Base-by-base conservation (phyloP, 2,113 vertebrate genomes). In the Stigmatopora nigra region DNA sequence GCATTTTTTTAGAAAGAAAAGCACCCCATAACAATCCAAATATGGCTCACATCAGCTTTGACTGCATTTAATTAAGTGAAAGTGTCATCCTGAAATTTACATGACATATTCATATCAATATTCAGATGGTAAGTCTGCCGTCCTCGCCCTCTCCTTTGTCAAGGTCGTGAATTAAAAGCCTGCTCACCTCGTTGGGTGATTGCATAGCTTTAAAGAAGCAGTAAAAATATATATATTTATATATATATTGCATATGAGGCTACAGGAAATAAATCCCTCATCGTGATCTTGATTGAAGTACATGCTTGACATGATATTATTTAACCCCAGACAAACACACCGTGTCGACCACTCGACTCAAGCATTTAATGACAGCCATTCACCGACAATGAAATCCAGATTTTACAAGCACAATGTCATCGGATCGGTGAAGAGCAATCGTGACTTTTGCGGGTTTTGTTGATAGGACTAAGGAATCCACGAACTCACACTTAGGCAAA, bases 281-380 rank as follows among this genome's bases (percentile, higher is more conserved):
- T 62, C 41, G 60, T 67, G 52, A 47, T 47, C 67, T 62, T 60
- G 68, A 62, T 58, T 3, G 68, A 70, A 77, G 67, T 51, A 61
- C 59, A 58, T 58, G 71, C 71, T 84, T 82, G 77, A 86, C 72
- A 81, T 83, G 73, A 60, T 81, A 71, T 79, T 72, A 69, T 68
- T 36, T 69, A 48, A 56, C 68, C 71, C 76, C 71, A 68, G 48
- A 75, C 68, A 75, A 69, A 65, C 68, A 45, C 65, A 73, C 67
- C 17, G 44, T 57, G 72, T 38, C 61, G 61, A 62, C 57, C 64
- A 72, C 78, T 79, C 65, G 16, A 11, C 67, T 52, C 22, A 51
- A 72, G 70, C 62, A 57, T 69, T 76, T 78, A 76, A 75, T 72
- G 78, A 63, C 45, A 38, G 63, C 60, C 73, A 79, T 69, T 82